Conservation (phyloP, 2,888 invertebrate species). For the Neoaliturus tenellus region DNA sequence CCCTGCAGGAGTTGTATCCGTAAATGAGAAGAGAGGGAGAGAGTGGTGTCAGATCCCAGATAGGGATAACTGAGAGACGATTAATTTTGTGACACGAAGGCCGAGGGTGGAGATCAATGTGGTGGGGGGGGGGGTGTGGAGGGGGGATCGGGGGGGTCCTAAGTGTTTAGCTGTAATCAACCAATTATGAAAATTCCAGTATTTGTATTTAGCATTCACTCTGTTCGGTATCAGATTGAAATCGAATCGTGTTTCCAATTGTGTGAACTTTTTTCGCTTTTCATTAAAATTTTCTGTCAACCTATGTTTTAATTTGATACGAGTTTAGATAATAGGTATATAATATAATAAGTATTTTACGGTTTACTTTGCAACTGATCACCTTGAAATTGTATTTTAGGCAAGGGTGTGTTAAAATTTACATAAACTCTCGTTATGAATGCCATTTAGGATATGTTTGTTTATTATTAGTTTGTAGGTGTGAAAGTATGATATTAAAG, state of each 20-base stretch:
- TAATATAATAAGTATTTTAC: too few species aligned
- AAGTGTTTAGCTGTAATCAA: constrained; percentile 42
- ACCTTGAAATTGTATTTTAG: too few species aligned
- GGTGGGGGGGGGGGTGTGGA: background rate
- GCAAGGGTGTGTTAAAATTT: too few species aligned
- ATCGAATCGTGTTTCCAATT: background rate
- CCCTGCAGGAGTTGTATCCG: background rate
- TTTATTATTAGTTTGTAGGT: too few species aligned
- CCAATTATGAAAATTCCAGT: constrained; percentile 47
- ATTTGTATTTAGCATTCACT: too few species aligned
- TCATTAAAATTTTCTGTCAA: too few species aligned
- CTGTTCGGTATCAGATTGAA: background rate
- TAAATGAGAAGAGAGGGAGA: background rate
- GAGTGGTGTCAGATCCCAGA: constrained; percentile 13
- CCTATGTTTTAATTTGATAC: too few species aligned
- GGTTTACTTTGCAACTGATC: too few species aligned
- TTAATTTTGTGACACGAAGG: constrained; percentile 35
- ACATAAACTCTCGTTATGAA: too few species aligned
- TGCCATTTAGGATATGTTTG: too few species aligned
- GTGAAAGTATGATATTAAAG: too few species aligned
- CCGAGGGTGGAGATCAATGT: constrained; percentile 5
- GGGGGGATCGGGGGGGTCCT: background rate
- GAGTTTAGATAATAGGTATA: too few species aligned
- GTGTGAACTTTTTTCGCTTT: background rate
- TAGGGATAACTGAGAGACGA: constrained; percentile 40